Percentiles rank a stretch among this genome's conserved stretches.
These are phyloP conservation scores for Taphrorychus bicolor DNA, from an alignment of 2,888 invertebrate genomes.

Conservation along the genomic window DNA sequence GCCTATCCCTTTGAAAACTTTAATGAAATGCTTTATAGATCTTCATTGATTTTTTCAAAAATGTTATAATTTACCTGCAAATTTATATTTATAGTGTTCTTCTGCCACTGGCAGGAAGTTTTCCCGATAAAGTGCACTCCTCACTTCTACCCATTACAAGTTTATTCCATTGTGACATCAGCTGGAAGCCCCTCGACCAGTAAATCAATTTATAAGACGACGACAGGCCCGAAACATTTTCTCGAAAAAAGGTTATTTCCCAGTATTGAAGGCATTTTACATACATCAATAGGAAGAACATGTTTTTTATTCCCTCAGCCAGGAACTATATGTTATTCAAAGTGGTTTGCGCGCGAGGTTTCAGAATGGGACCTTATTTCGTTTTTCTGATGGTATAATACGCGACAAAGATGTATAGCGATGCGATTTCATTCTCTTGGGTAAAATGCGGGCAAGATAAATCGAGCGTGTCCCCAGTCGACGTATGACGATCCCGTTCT, in stretches of 20 bases:
- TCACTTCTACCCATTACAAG: neutral
- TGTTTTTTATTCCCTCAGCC: conserved; percentile 20
- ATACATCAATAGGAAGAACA: conserved; percentile 31
- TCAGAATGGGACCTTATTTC: conserved; percentile 27
- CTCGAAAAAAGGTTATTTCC: neutral
- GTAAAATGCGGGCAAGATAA: conserved; percentile 58
- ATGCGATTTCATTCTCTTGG: conserved; percentile 51
- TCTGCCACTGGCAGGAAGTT: no score
- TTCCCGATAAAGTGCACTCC: neutral
- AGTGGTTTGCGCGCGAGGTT: conserved; percentile 15
- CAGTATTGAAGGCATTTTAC: conserved; percentile 9
- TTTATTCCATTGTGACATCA: neutral
- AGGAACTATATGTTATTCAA: conserved; percentile 32
- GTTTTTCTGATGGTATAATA: conserved; percentile 39
- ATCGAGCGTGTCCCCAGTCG: conserved; percentile 56
- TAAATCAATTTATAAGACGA: neutral
- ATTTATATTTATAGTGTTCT: no score
- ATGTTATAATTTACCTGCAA: no score
- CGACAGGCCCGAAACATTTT: neutral
- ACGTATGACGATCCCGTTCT: conserved; percentile 57
- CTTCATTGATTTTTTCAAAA: no score
- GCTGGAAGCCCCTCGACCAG: neutral
- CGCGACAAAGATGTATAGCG: conserved; percentile 51
- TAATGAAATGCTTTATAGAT: no score
- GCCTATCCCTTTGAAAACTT: no score